phyloP scores from a whole-genome alignment of 2,888 invertebrate genomes.

The Drosophila longiperda region DNA sequence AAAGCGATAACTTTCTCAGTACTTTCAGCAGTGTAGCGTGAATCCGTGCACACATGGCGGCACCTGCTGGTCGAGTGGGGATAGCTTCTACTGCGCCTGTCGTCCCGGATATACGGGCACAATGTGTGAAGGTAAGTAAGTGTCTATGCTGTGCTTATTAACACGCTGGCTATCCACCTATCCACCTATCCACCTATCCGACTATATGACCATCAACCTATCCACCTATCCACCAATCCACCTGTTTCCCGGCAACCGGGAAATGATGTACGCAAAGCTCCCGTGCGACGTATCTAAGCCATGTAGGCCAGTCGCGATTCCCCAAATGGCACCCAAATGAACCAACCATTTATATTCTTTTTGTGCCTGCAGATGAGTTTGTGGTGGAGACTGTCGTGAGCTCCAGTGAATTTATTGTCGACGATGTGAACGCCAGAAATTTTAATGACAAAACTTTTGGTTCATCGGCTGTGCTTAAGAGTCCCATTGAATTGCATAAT shows the following conservation, averaged over 20 bases:
- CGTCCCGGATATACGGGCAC: constrained; percentile 92
- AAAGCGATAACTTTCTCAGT: constrained; percentile 58
- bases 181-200: no score
- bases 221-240: neutral
- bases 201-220: neutral
- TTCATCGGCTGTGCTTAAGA: constrained; percentile 84
- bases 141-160: constrained; percentile 43
- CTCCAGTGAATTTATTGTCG: constrained; percentile 85
- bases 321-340: constrained; percentile 9
- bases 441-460: constrained; percentile 85
- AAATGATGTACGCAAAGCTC: constrained; percentile 34
- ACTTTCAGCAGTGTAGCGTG: constrained; percentile 88
- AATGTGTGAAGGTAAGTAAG: constrained; percentile 90
- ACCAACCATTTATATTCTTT: constrained; percentile 54
- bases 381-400: constrained; percentile 89
- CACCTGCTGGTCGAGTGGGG: constrained; percentile 91
- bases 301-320: constrained; percentile 1
- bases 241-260: neutral
- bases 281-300: constrained; percentile 8
- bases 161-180: constrained; percentile 22
- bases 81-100: constrained; percentile 92
- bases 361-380: constrained; percentile 87
- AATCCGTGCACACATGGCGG: constrained; percentile 91
- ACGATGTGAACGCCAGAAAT: constrained; percentile 84
- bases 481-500: constrained; percentile 89